Percentiles rank a stretch among this genome's conserved stretches.
Evolutionary conservation across 2,113 vertebrate species (phyloP).

Genomic region (Lophura nycthemera): DNA sequence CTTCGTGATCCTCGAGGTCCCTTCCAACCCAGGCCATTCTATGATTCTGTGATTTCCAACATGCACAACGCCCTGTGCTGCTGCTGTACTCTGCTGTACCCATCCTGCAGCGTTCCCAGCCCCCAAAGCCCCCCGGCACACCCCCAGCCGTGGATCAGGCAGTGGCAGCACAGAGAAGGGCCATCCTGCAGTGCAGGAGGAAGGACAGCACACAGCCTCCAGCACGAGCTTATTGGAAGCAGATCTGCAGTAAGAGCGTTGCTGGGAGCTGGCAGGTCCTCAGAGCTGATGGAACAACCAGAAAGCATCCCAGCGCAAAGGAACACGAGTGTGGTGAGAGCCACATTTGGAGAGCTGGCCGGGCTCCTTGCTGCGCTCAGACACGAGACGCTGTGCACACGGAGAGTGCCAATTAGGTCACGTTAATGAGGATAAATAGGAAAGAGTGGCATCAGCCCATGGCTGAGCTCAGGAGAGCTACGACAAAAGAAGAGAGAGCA

Average conservation of each 20-base stretch:
- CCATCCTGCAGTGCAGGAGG: background rate
- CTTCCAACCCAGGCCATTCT: no score
- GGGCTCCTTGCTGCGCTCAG: background rate
- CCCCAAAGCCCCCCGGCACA: no score
- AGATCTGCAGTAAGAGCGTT: background rate
- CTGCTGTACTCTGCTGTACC: no score
- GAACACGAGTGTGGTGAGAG: background rate
- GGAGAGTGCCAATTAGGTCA: constrained; percentile 4
- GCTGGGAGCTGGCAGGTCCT: background rate
- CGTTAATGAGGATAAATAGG: background rate
- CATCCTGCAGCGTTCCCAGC: no score
- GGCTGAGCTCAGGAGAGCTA: background rate
- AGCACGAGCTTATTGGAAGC: background rate
- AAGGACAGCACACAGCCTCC: background rate
- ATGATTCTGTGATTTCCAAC: no score
- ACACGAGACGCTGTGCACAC: background rate
- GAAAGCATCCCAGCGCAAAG: background rate
- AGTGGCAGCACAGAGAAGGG: no score
- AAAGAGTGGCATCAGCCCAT: background rate
- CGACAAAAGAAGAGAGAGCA: background rate
- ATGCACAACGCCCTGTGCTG: no score
- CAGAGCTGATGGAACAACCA: background rate
- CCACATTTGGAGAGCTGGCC: background rate
- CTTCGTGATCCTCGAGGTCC: no score
- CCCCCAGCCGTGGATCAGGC: no score